These are phyloP conservation scores for Coronaproctus castanopsis DNA, from an alignment of 2,888 invertebrate genomes.

Conservation along the genomic window DNA sequence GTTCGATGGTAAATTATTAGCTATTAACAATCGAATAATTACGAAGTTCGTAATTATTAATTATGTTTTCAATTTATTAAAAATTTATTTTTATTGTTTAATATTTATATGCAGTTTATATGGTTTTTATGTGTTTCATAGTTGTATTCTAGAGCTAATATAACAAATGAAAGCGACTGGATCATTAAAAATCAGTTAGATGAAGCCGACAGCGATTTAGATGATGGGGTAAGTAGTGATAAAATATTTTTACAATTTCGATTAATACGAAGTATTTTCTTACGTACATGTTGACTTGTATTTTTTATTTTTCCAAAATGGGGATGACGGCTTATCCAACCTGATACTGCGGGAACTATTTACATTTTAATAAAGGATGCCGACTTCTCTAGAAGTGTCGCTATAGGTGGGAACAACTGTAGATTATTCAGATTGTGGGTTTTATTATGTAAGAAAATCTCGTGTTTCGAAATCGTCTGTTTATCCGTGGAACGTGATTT, in stretches of 20 bases:
- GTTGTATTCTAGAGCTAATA: constrained; percentile 31
- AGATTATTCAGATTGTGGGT: no score
- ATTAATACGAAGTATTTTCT: constrained; percentile 4
- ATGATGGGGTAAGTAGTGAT: constrained; percentile 28
- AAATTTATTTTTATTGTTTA: background rate
- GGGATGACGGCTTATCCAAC: background rate
- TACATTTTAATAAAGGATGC: no score
- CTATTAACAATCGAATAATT: background rate
- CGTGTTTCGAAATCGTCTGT: no score
- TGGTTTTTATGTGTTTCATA: constrained; percentile 12
- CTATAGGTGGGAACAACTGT: no score
- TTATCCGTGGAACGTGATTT: no score
- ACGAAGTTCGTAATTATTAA: background rate
- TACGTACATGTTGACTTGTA: background rate
- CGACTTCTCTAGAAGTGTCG: no score
- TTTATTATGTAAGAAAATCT: no score
- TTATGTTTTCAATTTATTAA: background rate
- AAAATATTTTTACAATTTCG: background rate
- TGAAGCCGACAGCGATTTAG: constrained; percentile 32
- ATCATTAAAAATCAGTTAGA: constrained; percentile 29
- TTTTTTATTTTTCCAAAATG: background rate
- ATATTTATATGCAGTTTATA: background rate
- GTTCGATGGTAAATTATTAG: no score
- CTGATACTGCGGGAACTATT: no score
- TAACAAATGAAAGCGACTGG: constrained; percentile 37